Base-by-base conservation (phyloP, 2,797 vertebrate genomes). In the Melanogrammus aeglefinus region DNA sequence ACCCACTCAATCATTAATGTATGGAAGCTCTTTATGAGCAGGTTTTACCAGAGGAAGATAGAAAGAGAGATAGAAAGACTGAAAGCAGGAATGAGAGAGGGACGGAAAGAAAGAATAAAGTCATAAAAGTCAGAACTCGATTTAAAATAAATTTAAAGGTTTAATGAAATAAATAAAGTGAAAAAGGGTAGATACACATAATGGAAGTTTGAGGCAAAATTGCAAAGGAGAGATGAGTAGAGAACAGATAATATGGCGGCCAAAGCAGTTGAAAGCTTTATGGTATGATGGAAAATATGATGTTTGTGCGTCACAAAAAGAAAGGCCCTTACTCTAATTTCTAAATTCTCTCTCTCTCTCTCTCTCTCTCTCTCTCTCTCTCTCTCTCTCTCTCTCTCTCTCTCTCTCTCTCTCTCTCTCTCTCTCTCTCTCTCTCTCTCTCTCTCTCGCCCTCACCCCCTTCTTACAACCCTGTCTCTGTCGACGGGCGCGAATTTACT, bases 401-500 rank as follows among this genome's bases (percentile, higher is more conserved):
- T 72, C 71, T 35, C 27, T 72, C 24, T 72, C 72, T 66, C 72
- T n/a, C 77, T 81, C 27, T 72, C 71, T 72, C 71, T 13, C 31
- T 72, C 27, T 72, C 13, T 72, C 71, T 1, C 71, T 5, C 5
- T 72, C 27, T 72, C 24, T 72, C 29, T 72, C 71, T 35, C 27
- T 72, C 24, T 44, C 3, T n/a, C 69, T 16, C 29, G 29, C n/a
- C 38, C 39, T 73, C 12, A 16, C 27, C 66, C 73, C 31, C 7
- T 24, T 44, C 73, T 75, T n/a, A 69, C 41, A 81, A 72, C 72
- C 38, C 92, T 77, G 93, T 94, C 92, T 90, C 88, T 90, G 93
- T 96, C 91, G 88, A 93, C 90, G 88, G 90, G 92, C 90, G 91
- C n/a, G 94, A 96, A 98, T 98, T 96, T 97, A 97, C 96, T 95